Base-by-base conservation (phyloP, 2,888 invertebrate species). In the Clistopyga incitator region DNA sequence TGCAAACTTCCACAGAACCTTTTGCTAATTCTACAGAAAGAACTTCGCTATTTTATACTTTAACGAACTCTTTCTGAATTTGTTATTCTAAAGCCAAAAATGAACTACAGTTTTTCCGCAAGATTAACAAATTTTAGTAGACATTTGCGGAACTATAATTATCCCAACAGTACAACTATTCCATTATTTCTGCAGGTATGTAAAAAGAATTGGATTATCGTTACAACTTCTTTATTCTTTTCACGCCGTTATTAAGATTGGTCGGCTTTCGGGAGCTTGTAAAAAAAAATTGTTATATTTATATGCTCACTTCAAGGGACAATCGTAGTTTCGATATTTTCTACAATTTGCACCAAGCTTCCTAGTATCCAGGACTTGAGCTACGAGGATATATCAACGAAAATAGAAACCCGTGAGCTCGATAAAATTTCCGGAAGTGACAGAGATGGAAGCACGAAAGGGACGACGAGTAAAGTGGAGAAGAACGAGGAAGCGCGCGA, bases 391-490 rank as follows among this genome's bases (percentile, higher is more conserved):
- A 34, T 72, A 47, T 59, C n/a, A 29, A 56, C 68, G 68, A 29
- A 15, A 71, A 71, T 45, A 29, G 59, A 59, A 72, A 59, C 45
- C 23, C 61, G 61, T 8, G 2, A 42, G 38, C 61, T 45, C 59
- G 68, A 38, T 61, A 61, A 78, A 78, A 47, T 77, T 77, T 45
- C 56, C 52, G 78, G 38, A 78, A 70, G 70, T 18, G 64, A 78
- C 42, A 50, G 61, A 4, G 15, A 4, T 20, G 59, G 59, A 8
- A 47, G 29, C 25, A 61, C 20, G 61, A 54, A 45, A 0, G 23
- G 45, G 50, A 29, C 61, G 71, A 71, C 50, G 68, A 45, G 56
- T 59, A 56, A 59, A 78, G 47, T 59, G 59, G 25, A 59, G 59
- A 78, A 45, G 47, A 42, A 38, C 56, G 38, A 70, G 61, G 29